Percentiles rank a stretch among this genome's conserved stretches.
phyloP scores from a whole-genome alignment of 2,113 vertebrate species.

The Falcunculus frontatus region DNA sequence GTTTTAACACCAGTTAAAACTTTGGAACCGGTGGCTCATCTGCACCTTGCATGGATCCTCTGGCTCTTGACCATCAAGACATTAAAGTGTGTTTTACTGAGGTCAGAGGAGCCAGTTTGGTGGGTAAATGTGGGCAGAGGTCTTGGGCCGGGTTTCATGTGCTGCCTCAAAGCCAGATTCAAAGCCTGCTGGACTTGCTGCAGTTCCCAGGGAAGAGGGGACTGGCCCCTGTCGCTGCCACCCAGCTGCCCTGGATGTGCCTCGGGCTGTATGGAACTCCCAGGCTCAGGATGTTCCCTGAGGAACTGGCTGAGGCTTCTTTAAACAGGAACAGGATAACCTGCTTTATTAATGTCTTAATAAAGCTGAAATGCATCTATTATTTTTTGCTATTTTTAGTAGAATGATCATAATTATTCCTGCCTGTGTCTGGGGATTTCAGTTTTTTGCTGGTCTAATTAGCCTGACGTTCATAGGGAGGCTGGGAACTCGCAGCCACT shows the following conservation, averaged over 20 bases:
- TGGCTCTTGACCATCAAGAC: background rate
- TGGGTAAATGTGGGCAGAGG: background rate
- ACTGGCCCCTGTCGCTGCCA: fast-evolving
- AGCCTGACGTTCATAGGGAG: background rate
- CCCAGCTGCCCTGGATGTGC: background rate
- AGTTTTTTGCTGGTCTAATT: background rate
- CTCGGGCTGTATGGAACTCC: fast-evolving
- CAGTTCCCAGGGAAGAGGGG: background rate
- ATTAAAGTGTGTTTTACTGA: background rate
- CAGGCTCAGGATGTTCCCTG: background rate
- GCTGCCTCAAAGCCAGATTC: background rate
- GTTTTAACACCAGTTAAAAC: background rate
- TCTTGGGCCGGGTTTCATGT: background rate
- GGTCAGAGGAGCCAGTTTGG: background rate
- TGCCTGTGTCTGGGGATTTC: background rate
- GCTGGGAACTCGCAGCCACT: background rate
- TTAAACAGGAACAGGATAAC: background rate
- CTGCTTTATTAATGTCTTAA: conserved; percentile 2
- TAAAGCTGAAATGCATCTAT: background rate
- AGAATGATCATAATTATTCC: conserved; percentile 28
- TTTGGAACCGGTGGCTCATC: background rate
- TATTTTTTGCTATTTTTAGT: conserved; percentile 25
- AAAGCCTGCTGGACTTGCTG: background rate
- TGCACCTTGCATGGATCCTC: background rate
- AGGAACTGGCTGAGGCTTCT: background rate